These are phyloP conservation scores for Lepidocyrtoides sp. DNA, from an alignment of 2,888 invertebrate species.

Conservation along the genomic window DNA sequence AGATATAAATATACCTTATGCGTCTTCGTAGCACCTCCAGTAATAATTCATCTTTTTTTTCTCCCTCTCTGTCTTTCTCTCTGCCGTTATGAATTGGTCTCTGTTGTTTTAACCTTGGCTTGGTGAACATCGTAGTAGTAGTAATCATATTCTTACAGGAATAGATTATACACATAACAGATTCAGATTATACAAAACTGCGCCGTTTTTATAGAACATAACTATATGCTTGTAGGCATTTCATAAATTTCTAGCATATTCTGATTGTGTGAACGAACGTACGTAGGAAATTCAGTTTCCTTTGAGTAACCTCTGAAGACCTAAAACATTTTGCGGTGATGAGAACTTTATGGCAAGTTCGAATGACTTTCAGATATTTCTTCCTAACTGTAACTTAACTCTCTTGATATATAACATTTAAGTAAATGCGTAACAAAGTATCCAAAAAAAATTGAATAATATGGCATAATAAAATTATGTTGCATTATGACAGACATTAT, in stretches of 20 bases:
- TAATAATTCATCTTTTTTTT: conserved; percentile 62
- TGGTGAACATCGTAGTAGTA: conserved; percentile 55
- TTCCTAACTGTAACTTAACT: conserved; percentile 1
- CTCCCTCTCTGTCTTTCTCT: not conserved
- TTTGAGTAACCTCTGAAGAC: not conserved
- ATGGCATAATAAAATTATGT: not conserved
- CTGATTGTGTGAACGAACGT: not conserved
- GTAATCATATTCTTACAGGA: conserved; percentile 34
- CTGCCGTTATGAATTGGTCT: conserved; percentile 32
- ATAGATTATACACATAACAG: conserved; percentile 11
- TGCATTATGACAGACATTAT: not conserved
- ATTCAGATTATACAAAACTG: not conserved
- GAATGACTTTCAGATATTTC: not conserved
- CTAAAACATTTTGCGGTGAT: conserved; percentile 12
- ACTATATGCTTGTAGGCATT: not conserved
- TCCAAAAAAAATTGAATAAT: not conserved
- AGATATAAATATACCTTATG: conserved; percentile 24
- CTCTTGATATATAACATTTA: conserved; percentile 7
- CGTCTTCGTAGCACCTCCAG: conserved; percentile 51
- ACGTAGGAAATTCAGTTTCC: conserved; percentile 24
- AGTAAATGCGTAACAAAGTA: conserved; percentile 9
- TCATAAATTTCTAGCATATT: not conserved
- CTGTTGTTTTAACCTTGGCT: conserved; percentile 76
- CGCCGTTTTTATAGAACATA: not conserved
- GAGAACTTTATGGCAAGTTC: conserved; percentile 20